A percentile compares a stretch with the other conserved stretches of the same genome.
These are phyloP conservation scores for Ochotona princeps DNA, from an alignment of 2,113 vertebrate genomes.

Conservation along the genomic window DNA sequence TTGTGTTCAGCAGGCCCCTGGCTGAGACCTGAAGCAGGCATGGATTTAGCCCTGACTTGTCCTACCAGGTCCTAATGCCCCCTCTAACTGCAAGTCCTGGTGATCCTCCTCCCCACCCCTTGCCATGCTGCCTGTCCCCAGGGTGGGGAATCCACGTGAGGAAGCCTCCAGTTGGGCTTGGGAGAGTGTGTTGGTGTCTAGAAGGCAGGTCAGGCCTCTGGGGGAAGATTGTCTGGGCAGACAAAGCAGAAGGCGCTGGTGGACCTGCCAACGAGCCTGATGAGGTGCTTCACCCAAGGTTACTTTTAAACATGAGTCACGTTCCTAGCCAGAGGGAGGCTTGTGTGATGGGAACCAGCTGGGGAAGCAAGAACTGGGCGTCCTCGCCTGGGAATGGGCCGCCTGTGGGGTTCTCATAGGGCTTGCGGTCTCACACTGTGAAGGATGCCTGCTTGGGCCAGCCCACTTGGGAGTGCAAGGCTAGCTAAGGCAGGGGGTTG, in stretches of 20 bases:
- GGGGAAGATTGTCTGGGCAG: not conserved
- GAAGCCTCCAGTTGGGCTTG: not conserved
- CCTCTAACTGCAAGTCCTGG: not conserved
- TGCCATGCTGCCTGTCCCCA: not conserved
- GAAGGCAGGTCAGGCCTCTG: not conserved
- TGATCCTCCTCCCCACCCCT: not conserved
- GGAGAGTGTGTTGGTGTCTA: conserved; percentile 21
- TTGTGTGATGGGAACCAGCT: not conserved
- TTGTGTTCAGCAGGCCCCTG: not conserved
- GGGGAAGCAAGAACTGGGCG: not conserved
- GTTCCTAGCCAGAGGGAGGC: not conserved
- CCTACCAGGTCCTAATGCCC: not conserved
- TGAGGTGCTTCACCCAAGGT: conserved; percentile 1
- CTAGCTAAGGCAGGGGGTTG: not conserved
- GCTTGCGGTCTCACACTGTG: not conserved
- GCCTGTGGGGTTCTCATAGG: not conserved
- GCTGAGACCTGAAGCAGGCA: not conserved
- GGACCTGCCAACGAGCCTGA: not conserved
- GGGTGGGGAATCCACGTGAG: not conserved
- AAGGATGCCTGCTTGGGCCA: not conserved
- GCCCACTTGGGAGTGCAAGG: not conserved
- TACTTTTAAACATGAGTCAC: conserved; percentile 60
- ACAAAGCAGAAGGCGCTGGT: conserved; percentile 21
- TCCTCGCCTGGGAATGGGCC: conserved; percentile 7
- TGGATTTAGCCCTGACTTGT: not conserved